Evolutionary conservation across 2,888 invertebrate genomes (phyloP).

Genomic region (Aethes cnicana): DNA sequence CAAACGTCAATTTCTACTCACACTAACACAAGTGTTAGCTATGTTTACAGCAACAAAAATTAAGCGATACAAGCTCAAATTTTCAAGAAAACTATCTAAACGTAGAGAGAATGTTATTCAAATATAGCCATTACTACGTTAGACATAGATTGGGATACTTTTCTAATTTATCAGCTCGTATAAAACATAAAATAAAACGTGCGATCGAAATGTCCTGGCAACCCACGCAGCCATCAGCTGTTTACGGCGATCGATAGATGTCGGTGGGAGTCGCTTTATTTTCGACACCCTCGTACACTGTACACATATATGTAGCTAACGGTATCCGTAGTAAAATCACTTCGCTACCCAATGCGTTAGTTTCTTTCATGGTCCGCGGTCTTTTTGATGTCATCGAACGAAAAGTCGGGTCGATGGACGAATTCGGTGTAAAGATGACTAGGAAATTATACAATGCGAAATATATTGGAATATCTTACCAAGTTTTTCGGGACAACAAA

Average conservation of each 20-base stretch:
- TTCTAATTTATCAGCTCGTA: too few relatives aligned
- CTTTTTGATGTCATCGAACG: slow-evolving; percentile 60
- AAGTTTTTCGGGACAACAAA: slow-evolving; percentile 37
- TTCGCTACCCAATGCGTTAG: slow-evolving; percentile 55
- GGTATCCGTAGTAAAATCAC: slow-evolving; percentile 77
- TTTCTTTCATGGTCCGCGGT: slow-evolving; percentile 64
- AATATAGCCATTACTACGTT: too few relatives aligned
- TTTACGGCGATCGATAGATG: slow-evolving; percentile 77
- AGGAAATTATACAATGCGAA: slow-evolving; percentile 49
- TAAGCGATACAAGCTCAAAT: too few relatives aligned
- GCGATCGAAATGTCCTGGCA: slow-evolving; percentile 48
- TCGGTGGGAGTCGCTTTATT: slow-evolving; percentile 80
- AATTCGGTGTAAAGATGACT: slow-evolving; percentile 53
- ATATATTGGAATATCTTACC: slow-evolving; percentile 39
- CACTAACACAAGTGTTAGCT: slow-evolving; percentile 38
- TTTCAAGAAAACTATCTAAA: too few relatives aligned
- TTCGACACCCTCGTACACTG: slow-evolving; percentile 62
- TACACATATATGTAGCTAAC: slow-evolving; percentile 46
- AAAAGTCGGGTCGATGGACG: slow-evolving; percentile 62
- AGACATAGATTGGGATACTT: too few relatives aligned
- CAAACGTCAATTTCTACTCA: slow-evolving; percentile 38
- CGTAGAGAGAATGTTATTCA: too few relatives aligned
- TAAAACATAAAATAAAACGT: too few relatives aligned
- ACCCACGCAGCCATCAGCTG: slow-evolving; percentile 64
- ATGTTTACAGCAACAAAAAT: slow-evolving; percentile 19